Evolutionary conservation across 2,888 invertebrate genomes (phyloP), one percentile per base, ranked within the genome.

Genomic region (Podabrus alpinus): DNA sequence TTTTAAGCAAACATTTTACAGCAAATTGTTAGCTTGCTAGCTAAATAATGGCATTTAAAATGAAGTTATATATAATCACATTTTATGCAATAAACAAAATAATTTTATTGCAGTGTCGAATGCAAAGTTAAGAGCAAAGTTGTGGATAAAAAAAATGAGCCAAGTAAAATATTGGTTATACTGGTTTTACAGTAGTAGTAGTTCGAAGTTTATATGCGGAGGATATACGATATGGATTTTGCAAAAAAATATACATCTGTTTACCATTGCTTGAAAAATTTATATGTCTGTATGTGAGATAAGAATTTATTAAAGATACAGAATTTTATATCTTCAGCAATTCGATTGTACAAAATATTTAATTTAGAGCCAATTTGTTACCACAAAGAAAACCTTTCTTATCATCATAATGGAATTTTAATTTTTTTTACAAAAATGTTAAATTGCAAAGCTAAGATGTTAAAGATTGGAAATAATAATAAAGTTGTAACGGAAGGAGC

Each of bases 261-360:
- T 80, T 81, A 82, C 81, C 81, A 78, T 80, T 77, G 76, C 81
- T 81, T 80, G 80, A 81, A 80, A 82, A 82, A 82, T 83, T 81
- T 82, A 78, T 82, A 79, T 77, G 80, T 78, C 80, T 82, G 81
- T 77, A 76, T 79, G 79, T 79, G 82, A 82, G 77, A 79, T 76
- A 73, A 19, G 75, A 82, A 81, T 83, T 82, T 83, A 82, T 82
- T 77, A 78, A 15, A 66, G 68, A 68, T 72, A 64, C 68, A n/a
- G 45, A 5, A 45, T 7, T 45, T 45, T 45, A 45, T 45, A 45
- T 7, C n/a, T n/a, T n/a, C 1, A 45, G 45, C 45, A 7, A 45
- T 45, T 45, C 45, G n/a, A 45, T 45, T 45, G 45, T 45, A 45
- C 45, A n/a, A 45, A n/a, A 45, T 7, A 45, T 45, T 45, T 45